These are phyloP conservation scores for Hypomesus transpacificus DNA, from an alignment of 2,113 vertebrate genomes.

Conservation along the genomic window DNA sequence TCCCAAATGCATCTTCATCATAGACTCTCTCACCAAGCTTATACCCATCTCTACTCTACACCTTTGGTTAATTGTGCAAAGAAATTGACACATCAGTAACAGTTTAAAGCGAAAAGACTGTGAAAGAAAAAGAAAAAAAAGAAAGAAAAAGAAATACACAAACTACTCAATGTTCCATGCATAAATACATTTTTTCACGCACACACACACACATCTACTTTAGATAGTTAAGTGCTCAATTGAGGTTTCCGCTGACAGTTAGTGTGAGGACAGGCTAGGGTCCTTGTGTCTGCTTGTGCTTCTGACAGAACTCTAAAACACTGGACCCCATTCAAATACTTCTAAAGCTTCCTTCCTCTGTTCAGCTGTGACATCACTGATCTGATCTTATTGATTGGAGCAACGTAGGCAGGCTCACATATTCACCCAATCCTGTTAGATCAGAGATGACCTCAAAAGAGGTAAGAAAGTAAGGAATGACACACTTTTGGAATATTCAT, in stretches of 20 bases:
- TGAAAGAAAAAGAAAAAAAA: slow-evolving; percentile 26
- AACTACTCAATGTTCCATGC: slow-evolving; percentile 67
- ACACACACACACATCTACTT: slow-evolving; percentile 53
- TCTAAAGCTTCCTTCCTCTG: too few species aligned
- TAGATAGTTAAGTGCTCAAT: slow-evolving; percentile 54
- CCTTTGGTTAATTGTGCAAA: slow-evolving; percentile 77
- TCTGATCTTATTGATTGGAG: too few species aligned
- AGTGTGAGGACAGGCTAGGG: slow-evolving; percentile 37
- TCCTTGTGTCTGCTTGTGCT: slow-evolving; percentile 28
- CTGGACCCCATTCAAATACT: too few species aligned
- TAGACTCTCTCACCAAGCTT: slow-evolving; percentile 30
- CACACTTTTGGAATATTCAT: too few species aligned
- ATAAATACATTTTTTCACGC: slow-evolving; percentile 62
- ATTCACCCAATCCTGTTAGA: too few species aligned
- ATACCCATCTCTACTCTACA: slow-evolving; percentile 54
- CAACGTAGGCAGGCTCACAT: too few species aligned
- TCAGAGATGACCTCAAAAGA: too few species aligned
- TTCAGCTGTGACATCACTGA: too few species aligned
- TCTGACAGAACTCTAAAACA: background rate
- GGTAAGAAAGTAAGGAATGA: too few species aligned
- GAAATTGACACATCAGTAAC: slow-evolving; percentile 72
- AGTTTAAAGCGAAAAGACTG: slow-evolving; percentile 62
- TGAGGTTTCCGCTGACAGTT: slow-evolving; percentile 38
- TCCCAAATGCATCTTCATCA: background rate
- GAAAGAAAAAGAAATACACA: slow-evolving; percentile 24